phyloP scores from a whole-genome alignment of 2,113 vertebrate species.

The Heterotis niloticus region DNA sequence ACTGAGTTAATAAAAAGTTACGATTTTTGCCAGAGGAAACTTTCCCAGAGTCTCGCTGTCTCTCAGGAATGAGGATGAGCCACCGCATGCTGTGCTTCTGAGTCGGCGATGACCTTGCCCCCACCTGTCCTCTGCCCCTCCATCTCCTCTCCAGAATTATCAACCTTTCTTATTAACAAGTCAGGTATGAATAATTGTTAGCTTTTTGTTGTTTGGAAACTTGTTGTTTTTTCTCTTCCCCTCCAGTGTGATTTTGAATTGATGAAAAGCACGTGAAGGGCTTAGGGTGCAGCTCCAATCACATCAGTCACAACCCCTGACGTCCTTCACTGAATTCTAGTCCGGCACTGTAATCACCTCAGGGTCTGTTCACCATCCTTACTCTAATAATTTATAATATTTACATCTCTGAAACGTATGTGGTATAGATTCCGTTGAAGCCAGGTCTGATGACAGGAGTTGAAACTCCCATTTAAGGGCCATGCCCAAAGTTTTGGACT shows the following conservation, averaged over 20 bases:
- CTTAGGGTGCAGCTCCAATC: neutral
- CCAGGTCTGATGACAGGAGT: too few relatives aligned
- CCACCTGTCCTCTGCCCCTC: too few relatives aligned
- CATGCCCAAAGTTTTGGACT: too few relatives aligned
- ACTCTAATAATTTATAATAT: neutral
- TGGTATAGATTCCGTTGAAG: too few relatives aligned
- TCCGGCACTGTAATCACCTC: neutral
- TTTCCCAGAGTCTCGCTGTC: conserved; percentile 25
- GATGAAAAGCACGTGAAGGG: too few relatives aligned
- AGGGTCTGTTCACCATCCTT: neutral
- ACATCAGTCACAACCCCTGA: too few relatives aligned
- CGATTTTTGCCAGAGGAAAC: neutral
- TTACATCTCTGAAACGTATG: too few relatives aligned
- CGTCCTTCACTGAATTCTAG: neutral
- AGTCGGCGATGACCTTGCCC: neutral
- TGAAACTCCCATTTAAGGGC: too few relatives aligned
- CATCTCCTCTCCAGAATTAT: too few relatives aligned
- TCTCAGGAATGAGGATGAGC: conserved; percentile 3
- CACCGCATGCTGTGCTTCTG: neutral
- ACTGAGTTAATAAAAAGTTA: conserved; percentile 22
- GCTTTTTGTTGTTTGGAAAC: neutral
- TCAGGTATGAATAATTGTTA: neutral
- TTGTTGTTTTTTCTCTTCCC: neutral
- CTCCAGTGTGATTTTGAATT: too few relatives aligned
- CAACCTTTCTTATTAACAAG: neutral